Evolutionary conservation across 92 coral and sea anemone genomes (phyloP).

Genomic region (Ricordea florida): DNA sequence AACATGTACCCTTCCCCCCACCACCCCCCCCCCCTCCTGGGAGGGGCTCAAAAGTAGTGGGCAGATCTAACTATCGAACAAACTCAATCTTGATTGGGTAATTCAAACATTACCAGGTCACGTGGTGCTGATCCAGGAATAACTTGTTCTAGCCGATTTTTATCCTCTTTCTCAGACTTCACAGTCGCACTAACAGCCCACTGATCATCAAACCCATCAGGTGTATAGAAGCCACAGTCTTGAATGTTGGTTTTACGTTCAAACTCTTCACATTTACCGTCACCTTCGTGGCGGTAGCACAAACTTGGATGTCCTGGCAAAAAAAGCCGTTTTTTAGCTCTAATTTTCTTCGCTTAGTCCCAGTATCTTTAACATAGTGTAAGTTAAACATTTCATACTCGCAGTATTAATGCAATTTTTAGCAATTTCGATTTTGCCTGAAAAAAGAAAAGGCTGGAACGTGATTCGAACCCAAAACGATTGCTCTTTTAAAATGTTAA

Average conservation of each 20-base stretch:
- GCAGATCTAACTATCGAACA: not conserved
- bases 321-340: too few species aligned
- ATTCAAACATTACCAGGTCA: conserved; percentile 68
- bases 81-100: not conserved
- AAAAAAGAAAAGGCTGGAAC: too few species aligned
- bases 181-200: conserved; percentile 80
- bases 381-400: too few species aligned
- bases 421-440: too few species aligned
- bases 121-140: conserved; percentile 77
- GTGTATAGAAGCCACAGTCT: conserved; percentile 97
- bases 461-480: too few species aligned
- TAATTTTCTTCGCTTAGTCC: too few species aligned
- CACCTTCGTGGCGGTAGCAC: conserved; percentile 96
- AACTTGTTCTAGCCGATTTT: conserved; percentile 60
- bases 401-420: too few species aligned
- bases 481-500: too few species aligned
- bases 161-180: conserved; percentile 44
- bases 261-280: conserved; percentile 93
- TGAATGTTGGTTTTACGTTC: conserved; percentile 84
- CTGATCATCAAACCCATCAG: conserved; percentile 94
- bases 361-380: too few species aligned
- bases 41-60: too few species aligned
- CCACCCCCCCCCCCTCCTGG: too few species aligned
- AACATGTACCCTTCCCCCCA: too few species aligned
- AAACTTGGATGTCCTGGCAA: conserved; percentile 92